phyloP scores from a whole-genome alignment of 2,888 invertebrate genomes.

The Lacanobia oleracea region DNA sequence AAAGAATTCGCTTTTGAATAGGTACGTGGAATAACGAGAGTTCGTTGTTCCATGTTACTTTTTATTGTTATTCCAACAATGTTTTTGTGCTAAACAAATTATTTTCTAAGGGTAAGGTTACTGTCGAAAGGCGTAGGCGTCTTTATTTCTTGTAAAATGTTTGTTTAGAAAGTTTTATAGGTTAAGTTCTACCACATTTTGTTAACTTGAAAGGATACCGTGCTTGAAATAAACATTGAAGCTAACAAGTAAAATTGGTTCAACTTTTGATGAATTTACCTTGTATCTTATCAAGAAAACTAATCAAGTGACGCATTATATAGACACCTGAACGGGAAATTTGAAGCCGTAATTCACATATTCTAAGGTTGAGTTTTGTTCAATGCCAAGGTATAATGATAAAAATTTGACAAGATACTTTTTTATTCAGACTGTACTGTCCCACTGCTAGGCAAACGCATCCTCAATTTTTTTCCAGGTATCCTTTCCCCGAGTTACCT shows the following conservation, averaged over 20 bases:
- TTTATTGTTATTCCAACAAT: neutral
- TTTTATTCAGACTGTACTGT: too few relatives aligned
- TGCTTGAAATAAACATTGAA: slow-evolving; percentile 24
- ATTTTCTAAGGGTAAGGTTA: neutral
- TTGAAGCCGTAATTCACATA: too few relatives aligned
- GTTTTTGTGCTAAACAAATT: neutral
- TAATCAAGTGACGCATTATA: neutral
- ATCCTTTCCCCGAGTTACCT: too few relatives aligned
- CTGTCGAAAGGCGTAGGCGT: neutral
- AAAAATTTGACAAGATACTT: neutral
- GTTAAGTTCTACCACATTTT: slow-evolving; percentile 12
- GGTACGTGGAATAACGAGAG: neutral
- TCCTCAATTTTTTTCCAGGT: too few relatives aligned
- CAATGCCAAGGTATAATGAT: neutral
- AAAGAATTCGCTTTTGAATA: neutral
- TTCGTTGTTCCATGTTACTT: neutral
- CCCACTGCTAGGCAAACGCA: too few relatives aligned
- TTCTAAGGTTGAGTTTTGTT: too few relatives aligned
- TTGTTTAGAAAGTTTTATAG: slow-evolving; percentile 35
- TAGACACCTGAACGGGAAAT: neutral
- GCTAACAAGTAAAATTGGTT: neutral
- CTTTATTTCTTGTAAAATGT: neutral
- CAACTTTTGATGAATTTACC: slow-evolving; percentile 6
- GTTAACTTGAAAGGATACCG: neutral
- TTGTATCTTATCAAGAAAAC: neutral